Conservation (phyloP, 2,113 vertebrate genomes). For the Ceyx cyanopectus region DNA sequence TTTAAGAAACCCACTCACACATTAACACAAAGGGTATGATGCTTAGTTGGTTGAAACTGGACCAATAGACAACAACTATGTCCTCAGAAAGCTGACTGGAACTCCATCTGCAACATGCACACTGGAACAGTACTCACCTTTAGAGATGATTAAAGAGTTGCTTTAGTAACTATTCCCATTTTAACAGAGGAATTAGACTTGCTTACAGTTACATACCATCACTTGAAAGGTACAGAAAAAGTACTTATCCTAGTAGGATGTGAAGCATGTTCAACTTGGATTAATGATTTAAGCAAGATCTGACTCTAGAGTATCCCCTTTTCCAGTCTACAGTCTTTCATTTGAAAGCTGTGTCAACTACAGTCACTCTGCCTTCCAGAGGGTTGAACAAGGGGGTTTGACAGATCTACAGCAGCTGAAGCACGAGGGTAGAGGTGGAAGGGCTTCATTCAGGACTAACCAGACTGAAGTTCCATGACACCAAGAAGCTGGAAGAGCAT, state of each 20-base stretch:
- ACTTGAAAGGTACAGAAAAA: neutral
- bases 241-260: neutral
- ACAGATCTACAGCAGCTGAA: neutral
- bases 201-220: rapidly evolving
- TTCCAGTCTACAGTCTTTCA: rapidly evolving
- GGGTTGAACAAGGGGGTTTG: neutral
- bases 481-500: neutral
- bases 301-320: neutral
- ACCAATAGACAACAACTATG: rapidly evolving
- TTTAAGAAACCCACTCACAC: rapidly evolving
- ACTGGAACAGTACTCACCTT: rapidly evolving
- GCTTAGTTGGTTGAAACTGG: rapidly evolving
- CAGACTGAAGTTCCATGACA: neutral
- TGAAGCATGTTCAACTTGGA: neutral
- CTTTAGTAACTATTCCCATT: neutral
- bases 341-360: neutral
- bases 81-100: neutral
- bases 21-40: rapidly evolving
- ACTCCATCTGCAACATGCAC: rapidly evolving
- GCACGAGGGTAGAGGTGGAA: neutral
- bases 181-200: neutral
- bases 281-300: neutral
- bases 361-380: constrained; percentile 27
- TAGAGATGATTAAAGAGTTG: neutral
- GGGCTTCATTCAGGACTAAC: rapidly evolving